Evolutionary conservation across 2,797 vertebrate genomes (phyloP), one percentile per base, ranked within the genome.

Genomic region (Phoebastria nigripes): DNA sequence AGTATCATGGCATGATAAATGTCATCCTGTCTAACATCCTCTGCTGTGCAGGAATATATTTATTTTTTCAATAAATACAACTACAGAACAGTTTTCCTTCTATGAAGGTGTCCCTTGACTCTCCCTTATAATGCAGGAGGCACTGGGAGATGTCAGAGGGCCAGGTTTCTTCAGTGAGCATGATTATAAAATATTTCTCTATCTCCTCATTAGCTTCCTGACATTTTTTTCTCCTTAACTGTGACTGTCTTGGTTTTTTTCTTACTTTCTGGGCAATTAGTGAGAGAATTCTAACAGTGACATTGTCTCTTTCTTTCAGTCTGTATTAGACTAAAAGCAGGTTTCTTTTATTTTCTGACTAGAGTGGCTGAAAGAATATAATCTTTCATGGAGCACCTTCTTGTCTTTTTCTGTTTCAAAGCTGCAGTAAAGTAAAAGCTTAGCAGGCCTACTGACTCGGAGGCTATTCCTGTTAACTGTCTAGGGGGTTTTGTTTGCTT

Each of bases 21-120:
- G 79, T 70, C 0, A 0, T 84, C 65, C 87, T 94, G 78, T 91
- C 91, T 85, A 89, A 90, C 81, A 87, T 62, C 29, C 58, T 95
- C 66, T 91, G 56, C 69, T 87, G 72, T 72, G 72, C 81, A 83
- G 82, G 54, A 93, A 91, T 73, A 61, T 90, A 94, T 96, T 94
- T 94, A 94, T 94, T 96, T 91, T 94, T 93, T 87, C 91, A 93
- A 96, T 87, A 95, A 94, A 93, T 87, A 90, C 80, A 92, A 90
- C 89, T 95, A 95, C 58, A 94, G 84, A 92, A 83, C 42, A 87
- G 55, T 82, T 92, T 93, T 82, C 82, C 61, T 65, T 78, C 63
- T 35, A 72, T 67, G 76, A 95, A 89, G 71, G 71, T 95, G 85
- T 93, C 76, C 87, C 81, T 93, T 1, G 74, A 69, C 81, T 95